These are phyloP conservation scores for Acromyrmex echinatior DNA, from an alignment of 1,140 invertebrate genomes.

Conservation along the genomic window DNA sequence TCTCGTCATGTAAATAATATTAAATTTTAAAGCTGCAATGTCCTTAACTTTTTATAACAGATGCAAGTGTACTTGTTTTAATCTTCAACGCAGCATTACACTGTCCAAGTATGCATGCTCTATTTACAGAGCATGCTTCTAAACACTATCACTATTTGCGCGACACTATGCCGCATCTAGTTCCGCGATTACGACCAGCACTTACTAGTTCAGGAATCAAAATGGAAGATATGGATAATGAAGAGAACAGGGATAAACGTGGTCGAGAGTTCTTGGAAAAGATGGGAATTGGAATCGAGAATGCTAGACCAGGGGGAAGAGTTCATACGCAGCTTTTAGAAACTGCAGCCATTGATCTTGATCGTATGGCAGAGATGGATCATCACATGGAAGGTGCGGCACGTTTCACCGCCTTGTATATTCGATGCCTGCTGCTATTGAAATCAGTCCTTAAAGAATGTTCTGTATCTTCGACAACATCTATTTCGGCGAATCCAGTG, in stretches of 20 bases:
- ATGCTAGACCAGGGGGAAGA: slow-evolving; percentile 88
- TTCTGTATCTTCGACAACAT: slow-evolving; percentile 74
- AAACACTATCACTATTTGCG: slow-evolving; percentile 98
- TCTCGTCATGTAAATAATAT: background rate
- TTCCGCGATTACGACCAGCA: slow-evolving; percentile 93
- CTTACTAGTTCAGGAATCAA: slow-evolving; percentile 75
- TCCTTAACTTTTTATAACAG: slow-evolving; percentile 85
- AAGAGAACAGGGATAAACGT: slow-evolving; percentile 81
- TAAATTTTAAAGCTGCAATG: background rate
- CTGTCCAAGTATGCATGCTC: slow-evolving; percentile 95
- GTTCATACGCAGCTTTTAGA: slow-evolving; percentile 90
- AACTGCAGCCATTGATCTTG: slow-evolving; percentile 91
- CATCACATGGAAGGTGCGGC: slow-evolving; percentile 93
- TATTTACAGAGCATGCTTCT: slow-evolving; percentile 96
- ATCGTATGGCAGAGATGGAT: slow-evolving; percentile 94
- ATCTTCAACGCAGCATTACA: slow-evolving; percentile 97
- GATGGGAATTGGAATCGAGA: slow-evolving; percentile 91
- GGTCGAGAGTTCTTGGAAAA: slow-evolving; percentile 90
- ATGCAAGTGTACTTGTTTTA: slow-evolving; percentile 96
- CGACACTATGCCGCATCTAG: slow-evolving; percentile 97
- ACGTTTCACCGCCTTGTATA: slow-evolving; percentile 94
- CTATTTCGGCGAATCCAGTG: slow-evolving; percentile 84
- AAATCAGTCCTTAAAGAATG: slow-evolving; percentile 84
- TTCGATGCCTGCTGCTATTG: slow-evolving; percentile 86
- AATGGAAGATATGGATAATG: slow-evolving; percentile 79